These are phyloP conservation scores for Aphaenogaster rudis DNA, from an alignment of 1,140 invertebrate species.

Conservation along the genomic window DNA sequence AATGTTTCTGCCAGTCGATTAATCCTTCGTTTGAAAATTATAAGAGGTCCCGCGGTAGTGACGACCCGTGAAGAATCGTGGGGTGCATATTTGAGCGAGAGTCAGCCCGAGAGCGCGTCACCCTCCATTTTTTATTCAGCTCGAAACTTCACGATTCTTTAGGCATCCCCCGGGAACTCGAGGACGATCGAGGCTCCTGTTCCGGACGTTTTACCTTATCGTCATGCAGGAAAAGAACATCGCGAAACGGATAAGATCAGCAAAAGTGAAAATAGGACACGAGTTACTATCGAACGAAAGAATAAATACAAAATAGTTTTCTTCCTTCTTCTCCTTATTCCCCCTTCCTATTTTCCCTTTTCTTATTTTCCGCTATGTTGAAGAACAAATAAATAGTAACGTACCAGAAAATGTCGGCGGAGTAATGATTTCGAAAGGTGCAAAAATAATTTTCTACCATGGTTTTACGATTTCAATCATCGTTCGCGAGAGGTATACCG, in stretches of 20 bases:
- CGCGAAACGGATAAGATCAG: conserved; percentile 41
- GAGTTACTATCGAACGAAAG: conserved; percentile 19
- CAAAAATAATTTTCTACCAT: conserved; percentile 26
- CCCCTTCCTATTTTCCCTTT: not conserved
- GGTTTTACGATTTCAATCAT: conserved; percentile 27
- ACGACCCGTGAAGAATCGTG: conserved; percentile 77
- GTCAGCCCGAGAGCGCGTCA: conserved; percentile 41
- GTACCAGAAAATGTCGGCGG: not conserved
- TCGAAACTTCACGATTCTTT: conserved; percentile 75
- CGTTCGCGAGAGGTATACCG: not conserved
- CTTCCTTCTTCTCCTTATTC: not conserved
- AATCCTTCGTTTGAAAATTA: conserved; percentile 82
- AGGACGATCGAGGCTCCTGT: conserved; percentile 64
- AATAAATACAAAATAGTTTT: conserved; percentile 26
- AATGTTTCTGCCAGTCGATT: conserved; percentile 80
- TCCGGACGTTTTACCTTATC: conserved; percentile 69
- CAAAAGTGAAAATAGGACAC: conserved; percentile 33
- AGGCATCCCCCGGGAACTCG: conserved; percentile 58
- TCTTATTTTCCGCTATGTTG: not conserved
- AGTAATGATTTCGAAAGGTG: not conserved
- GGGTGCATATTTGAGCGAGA: conserved; percentile 80
- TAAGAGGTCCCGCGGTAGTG: conserved; percentile 76
- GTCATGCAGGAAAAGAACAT: conserved; percentile 57
- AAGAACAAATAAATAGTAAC: conserved; percentile 1
- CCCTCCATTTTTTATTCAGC: conserved; percentile 75